Conservation (phyloP, 2,113 vertebrate genomes). For the Periophthalmodon schlosseri region DNA sequence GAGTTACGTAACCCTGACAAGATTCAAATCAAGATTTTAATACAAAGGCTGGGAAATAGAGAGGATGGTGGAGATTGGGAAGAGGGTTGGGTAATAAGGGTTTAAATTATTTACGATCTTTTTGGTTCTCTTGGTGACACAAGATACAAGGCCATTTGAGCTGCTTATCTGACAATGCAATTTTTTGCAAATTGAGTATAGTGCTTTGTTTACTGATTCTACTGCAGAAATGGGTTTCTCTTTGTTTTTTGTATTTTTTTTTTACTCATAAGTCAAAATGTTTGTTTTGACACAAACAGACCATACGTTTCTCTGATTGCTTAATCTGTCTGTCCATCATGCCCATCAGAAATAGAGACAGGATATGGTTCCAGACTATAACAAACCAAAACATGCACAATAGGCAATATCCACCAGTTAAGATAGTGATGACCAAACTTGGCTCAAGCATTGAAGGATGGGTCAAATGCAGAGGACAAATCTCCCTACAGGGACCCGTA, state of each 20-base stretch:
- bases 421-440: no score
- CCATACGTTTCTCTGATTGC: no score
- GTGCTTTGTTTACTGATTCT: not conserved
- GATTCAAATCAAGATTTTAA: constrained; percentile 15
- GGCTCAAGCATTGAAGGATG: no score
- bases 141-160: not conserved
- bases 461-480: no score
- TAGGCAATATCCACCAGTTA: no score
- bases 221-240: not conserved
- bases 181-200: not conserved
- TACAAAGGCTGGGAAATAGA: not conserved
- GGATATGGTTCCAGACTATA: no score
- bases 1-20: not conserved
- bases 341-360: no score
- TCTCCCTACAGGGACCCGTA: no score
- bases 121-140: not conserved
- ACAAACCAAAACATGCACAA: no score
- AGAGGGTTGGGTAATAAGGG: not conserved
- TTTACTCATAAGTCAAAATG: no score
- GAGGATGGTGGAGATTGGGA: not conserved
- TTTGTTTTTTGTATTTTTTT: not conserved
- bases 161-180: not conserved
- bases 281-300: no score
- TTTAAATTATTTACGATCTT: not conserved
- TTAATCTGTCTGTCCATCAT: no score